Conservation (phyloP, 2,797 vertebrate genomes). For the Melopsittacus undulatus region DNA sequence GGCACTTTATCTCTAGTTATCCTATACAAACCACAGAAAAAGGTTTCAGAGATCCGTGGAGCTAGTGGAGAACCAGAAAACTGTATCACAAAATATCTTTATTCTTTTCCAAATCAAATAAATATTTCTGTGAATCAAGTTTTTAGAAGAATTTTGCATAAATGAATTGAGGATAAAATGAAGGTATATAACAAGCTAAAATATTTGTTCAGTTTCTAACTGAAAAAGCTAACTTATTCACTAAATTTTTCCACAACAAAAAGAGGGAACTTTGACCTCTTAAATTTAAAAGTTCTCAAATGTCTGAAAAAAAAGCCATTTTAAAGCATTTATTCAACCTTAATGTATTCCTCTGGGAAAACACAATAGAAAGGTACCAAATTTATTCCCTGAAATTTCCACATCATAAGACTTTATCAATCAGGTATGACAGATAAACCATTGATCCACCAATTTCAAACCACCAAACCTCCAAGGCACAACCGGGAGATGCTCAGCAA, state of each 20-base stretch:
- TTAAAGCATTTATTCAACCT: slow-evolving; percentile 15
- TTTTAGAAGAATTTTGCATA: not conserved
- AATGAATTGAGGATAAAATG: not conserved
- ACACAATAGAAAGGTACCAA: not conserved
- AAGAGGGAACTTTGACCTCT: not conserved
- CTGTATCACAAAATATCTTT: not conserved
- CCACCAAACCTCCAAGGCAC: not conserved
- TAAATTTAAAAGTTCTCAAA: not conserved
- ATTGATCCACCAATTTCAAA: not conserved
- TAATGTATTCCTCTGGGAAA: not conserved
- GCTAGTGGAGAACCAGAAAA: not conserved
- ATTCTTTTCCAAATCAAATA: not conserved
- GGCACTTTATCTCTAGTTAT: not conserved
- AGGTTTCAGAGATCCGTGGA: not conserved
- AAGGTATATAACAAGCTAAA: not conserved
- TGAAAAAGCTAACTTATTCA: not conserved
- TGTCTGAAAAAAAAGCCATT: not conserved
- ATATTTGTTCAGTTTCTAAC: not conserved
- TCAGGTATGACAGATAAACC: not conserved
- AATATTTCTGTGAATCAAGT: not conserved
- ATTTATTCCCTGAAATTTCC: slow-evolving; percentile 41
- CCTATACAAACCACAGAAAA: not conserved
- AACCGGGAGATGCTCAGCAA: not conserved
- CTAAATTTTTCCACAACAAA: not conserved
- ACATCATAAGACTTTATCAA: not conserved